A percentile compares a stretch with the other conserved stretches of the same genome.
These are phyloP conservation scores for Anoplophora glabripennis DNA, from an alignment of 1,140 invertebrate species.

Conservation along the genomic window DNA sequence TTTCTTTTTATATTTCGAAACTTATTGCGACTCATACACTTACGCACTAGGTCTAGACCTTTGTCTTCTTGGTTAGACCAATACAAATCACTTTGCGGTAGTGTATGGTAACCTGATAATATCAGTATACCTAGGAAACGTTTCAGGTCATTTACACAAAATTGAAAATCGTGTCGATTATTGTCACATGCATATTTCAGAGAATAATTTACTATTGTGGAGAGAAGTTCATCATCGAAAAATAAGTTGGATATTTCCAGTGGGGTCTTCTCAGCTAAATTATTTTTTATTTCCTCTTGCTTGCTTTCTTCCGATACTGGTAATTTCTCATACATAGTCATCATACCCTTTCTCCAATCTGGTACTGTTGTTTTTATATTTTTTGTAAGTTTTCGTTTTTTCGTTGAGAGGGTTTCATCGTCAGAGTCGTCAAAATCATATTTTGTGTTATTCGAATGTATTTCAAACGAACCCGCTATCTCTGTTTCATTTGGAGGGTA, in stretches of 20 bases:
- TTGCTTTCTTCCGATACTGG: slow-evolving; percentile 6
- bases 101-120: slow-evolving; percentile 22
- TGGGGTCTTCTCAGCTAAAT: slow-evolving; percentile 14
- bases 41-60: slow-evolving; percentile 20
- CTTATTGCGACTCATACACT: slow-evolving; percentile 22
- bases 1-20: slow-evolving; percentile 24
- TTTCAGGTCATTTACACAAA: background rate
- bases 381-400: background rate
- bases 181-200: slow-evolving; percentile 20
- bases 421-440: background rate
- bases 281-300: slow-evolving; percentile 5
- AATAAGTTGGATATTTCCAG: slow-evolving; percentile 16
- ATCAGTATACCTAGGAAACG: slow-evolving; percentile 19
- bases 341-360: background rate
- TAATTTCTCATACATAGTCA: slow-evolving; percentile 6
- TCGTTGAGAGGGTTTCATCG: too few species aligned
- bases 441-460: slow-evolving; percentile 9
- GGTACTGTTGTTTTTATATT: background rate
- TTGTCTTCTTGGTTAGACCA: slow-evolving; percentile 27
- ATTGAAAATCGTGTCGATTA: slow-evolving; percentile 19
- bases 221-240: slow-evolving; percentile 18
- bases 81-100: slow-evolving; percentile 20
- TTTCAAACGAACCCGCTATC: slow-evolving; percentile 15
- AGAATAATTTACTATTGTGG: slow-evolving; percentile 11
- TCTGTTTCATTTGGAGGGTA: background rate